Base-by-base conservation (phyloP, 2,888 invertebrate species). In the Anthrax anthrax region DNA sequence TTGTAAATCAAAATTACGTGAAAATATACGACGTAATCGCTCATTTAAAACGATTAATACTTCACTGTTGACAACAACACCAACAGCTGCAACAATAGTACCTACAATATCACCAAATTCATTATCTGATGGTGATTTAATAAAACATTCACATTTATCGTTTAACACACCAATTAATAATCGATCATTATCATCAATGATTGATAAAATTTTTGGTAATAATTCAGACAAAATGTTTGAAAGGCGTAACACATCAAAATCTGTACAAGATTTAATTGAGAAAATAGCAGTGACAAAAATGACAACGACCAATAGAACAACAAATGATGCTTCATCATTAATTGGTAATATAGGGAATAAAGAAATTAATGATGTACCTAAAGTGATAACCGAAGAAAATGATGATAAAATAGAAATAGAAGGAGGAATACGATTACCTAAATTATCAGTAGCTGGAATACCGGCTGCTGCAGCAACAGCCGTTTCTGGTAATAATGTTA, bases 1-100 rank as follows among this genome's bases (percentile, higher is more conserved):
- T 36, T 4, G 4, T 36, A 48, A 50, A 37, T 45, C 50, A 38
- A 50, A 52, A 51, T 40, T 54, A 37, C 49, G 52, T 2, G 54
- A 52, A n/a, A 54, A 52, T 36, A 50, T 52, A 34, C 47, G 52
- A 48, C 46, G 54, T 38, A 55, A 54, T 52, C 51, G 53, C 17
- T 54, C 54, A 37, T 55, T 54, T 46, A 55, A 52, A 45, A 50
- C 52, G 29, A 54, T 54, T 18, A 46, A 48, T 29, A 44, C 47
- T 13, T 4, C 23, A 23, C 5, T 4, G 8, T 4, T 8, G 4
- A 8, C 5, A 23, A 8, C 23, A 23, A 23, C 23, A 6, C 5
- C 23, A 23, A 32, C 9, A 12, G 29, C 27, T 12, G 42, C 41
- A 9, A n/a, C 37, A n/a, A 40, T 18, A 34, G 23, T 23, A 6